A percentile compares a stretch with the other conserved stretches of the same genome.
Evolutionary conservation across 1,140 invertebrate species (phyloP).

Genomic region (Zaprionus africanus): DNA sequence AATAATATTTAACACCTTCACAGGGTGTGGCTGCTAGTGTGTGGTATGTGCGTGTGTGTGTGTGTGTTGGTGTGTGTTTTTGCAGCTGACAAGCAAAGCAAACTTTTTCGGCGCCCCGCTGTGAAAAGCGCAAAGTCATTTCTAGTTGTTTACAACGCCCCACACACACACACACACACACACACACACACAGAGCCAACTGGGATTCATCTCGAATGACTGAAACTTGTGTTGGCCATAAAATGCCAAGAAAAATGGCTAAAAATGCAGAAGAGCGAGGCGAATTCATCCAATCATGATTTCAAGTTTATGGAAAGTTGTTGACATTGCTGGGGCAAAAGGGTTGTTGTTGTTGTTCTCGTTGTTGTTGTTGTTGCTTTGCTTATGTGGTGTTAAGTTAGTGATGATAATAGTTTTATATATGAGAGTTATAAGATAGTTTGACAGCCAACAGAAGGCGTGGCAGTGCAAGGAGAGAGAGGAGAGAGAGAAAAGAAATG

Average conservation of each 20-base stretch:
- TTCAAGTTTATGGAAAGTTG: constrained; percentile 1
- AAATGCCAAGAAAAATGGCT: constrained; percentile 15
- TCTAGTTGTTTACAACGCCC: constrained; percentile 39
- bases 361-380: not conserved
- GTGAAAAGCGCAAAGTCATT: constrained; percentile 57
- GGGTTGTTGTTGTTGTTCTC: not conserved
- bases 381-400: not conserved
- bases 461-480: not conserved
- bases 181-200: constrained; percentile 28
- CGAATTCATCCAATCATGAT: constrained; percentile 17
- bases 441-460: not conserved
- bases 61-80: constrained; percentile 20
- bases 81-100: constrained; percentile 40
- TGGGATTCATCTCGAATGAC: constrained; percentile 65
- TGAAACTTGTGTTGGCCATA: constrained; percentile 51
- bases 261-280: constrained; percentile 42
- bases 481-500: not conserved
- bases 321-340: not conserved
- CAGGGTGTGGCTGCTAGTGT: not conserved
- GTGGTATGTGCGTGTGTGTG: not conserved
- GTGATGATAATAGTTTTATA: constrained; percentile 4
- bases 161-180: not conserved
- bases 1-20: constrained; percentile 40
- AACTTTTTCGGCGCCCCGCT: constrained; percentile 58
- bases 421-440: not conserved